Evolutionary conservation across 2,888 invertebrate species (phyloP).

Genomic region (Melanostoma scalare): DNA sequence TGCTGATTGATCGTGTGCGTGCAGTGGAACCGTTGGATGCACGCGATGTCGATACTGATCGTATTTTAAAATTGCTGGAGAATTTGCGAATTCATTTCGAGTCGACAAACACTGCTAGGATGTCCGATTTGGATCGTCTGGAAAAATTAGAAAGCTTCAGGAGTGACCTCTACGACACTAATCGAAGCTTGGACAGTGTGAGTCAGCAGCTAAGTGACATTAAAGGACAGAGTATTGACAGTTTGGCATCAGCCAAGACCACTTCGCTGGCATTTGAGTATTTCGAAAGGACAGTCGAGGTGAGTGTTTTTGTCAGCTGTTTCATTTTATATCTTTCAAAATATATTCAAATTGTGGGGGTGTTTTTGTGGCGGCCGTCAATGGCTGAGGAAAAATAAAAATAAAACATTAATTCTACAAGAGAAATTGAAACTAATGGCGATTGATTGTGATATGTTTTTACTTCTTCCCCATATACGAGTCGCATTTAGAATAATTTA

Average conservation of each 20-base stretch:
- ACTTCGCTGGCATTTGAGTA: slow-evolving; percentile 88
- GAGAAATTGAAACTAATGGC: slow-evolving; percentile 25
- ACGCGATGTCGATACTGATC: slow-evolving; percentile 87
- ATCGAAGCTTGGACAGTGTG: slow-evolving; percentile 87
- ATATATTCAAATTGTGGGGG: slow-evolving; percentile 30
- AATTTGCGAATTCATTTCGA: slow-evolving; percentile 86
- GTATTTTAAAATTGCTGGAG: slow-evolving; percentile 86
- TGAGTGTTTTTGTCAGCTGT: slow-evolving; percentile 80
- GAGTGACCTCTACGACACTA: slow-evolving; percentile 87
- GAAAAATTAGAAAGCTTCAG: slow-evolving; percentile 87
- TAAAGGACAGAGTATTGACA: slow-evolving; percentile 88
- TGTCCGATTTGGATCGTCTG: slow-evolving; percentile 86
- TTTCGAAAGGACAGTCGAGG: slow-evolving; percentile 90
- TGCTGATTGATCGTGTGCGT: slow-evolving; percentile 86
- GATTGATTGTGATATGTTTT: background rate
- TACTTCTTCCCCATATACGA: slow-evolving; percentile 16
- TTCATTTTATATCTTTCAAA: slow-evolving; percentile 28
- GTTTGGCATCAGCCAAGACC: slow-evolving; percentile 87
- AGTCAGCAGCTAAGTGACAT: slow-evolving; percentile 85
- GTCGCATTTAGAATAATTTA: slow-evolving; percentile 29
- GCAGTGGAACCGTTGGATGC: slow-evolving; percentile 87
- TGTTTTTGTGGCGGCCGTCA: slow-evolving; percentile 6
- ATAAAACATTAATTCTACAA: background rate
- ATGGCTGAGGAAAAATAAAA: slow-evolving; percentile 29
- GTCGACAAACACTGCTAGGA: slow-evolving; percentile 84